These are phyloP conservation scores for Lophius americanus DNA, from an alignment of 2,797 vertebrate genomes.

Conservation along the genomic window DNA sequence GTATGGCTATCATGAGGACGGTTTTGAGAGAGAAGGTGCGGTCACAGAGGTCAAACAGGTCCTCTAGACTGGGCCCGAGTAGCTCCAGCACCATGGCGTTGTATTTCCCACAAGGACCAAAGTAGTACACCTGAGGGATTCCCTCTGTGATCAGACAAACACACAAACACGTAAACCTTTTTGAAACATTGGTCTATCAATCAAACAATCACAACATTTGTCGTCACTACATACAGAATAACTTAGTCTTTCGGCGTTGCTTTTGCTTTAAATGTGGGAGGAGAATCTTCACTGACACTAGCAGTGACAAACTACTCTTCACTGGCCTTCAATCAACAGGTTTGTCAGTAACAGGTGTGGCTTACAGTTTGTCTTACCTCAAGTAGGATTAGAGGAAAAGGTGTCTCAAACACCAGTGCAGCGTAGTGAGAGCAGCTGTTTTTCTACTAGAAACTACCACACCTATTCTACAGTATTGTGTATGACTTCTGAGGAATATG, in stretches of 20 bases:
- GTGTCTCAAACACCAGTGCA: constrained; percentile 13
- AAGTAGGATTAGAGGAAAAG: constrained; percentile 25
- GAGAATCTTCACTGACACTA: not conserved
- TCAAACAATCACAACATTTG: not conserved
- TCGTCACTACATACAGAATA: not conserved
- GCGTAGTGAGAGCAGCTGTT: constrained; percentile 21
- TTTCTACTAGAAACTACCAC: constrained; percentile 49
- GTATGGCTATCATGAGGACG: constrained; percentile 99
- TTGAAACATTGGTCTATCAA: not conserved
- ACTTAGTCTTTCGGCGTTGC: not conserved
- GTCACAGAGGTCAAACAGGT: constrained; percentile 97
- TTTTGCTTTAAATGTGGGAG: not conserved
- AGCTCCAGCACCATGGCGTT: constrained; percentile 99
- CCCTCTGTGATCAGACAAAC: constrained; percentile 86
- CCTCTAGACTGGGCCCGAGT: constrained; percentile 96
- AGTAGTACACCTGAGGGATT: constrained; percentile 99
- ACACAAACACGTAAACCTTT: constrained; percentile 8
- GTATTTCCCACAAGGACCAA: constrained; percentile 98
- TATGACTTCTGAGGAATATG: constrained; percentile 55
- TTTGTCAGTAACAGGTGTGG: constrained; percentile 31
- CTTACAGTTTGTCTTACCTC: constrained; percentile 1
- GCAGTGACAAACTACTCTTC: constrained; percentile 1
- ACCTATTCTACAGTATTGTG: constrained; percentile 30
- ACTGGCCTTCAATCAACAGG: constrained; percentile 24
- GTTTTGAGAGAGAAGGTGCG: constrained; percentile 98